Evolutionary conservation across 2,888 invertebrate species (phyloP), one percentile per base, ranked within the genome.

Genomic region (Epistrophe grossulariae): DNA sequence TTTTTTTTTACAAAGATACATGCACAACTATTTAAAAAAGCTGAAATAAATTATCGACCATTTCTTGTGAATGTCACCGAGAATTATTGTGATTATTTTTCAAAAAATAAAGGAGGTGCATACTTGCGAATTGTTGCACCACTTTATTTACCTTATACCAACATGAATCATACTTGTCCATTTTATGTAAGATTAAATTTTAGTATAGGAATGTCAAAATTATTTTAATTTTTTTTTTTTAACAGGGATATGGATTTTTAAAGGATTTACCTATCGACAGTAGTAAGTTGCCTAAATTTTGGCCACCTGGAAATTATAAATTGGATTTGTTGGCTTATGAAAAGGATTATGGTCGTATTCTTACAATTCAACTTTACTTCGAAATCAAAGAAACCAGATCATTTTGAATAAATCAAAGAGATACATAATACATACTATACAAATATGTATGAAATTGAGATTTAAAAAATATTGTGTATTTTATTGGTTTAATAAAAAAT

Each of bases 111-210:
- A 17, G 72, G 17, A 4, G 48, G 62, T 0, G 40, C 59, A 9
- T 68, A 73, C 28, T 11, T 73, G 52, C 15, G 55, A 17, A 9
- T 73, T 4, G n/a, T 83, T 4, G 50, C 52, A 13, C 28, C 50
- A 11, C 38, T 79, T 1, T 79, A 52, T 40, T 19, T 68, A 7
- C 73, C 78, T 0, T 83, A 68, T 17, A 28, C 78, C 2, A 83
- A 83, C 35, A 40, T 83, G 35, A 83, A 83, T 64, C 81, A 81
- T 17, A 24, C 35, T 6, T 81, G 81, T 66, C 81, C 81, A 0
- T 70, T 19, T 48, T 45, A n/a, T 66, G 81, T 81, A 31, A 77
- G 81, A 24, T 38, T 57, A 4, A 7, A 60, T 31, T 24, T 13
- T 13, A n/a, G 2, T 55, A 11, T 38, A 38, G 10, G 0, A 1